Evolutionary conservation across 2,888 invertebrate species (phyloP).

Genomic region (Phalera bucephala): DNA sequence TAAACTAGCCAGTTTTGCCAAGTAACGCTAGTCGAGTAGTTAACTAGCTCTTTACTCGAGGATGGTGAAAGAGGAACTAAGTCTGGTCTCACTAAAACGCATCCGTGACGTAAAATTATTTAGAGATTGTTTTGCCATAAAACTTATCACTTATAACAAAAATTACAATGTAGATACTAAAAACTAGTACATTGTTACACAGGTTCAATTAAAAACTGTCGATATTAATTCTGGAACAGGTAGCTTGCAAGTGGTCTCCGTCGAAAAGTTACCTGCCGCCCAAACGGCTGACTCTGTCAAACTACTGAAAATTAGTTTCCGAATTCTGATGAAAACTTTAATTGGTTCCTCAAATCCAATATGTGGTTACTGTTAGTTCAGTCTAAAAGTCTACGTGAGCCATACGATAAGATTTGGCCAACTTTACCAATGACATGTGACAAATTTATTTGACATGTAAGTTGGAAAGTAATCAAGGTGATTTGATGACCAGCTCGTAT

Average conservation of each 20-base stretch:
- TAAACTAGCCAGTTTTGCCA: no score
- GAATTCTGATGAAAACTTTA: conserved; percentile 78
- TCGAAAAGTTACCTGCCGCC: conserved; percentile 62
- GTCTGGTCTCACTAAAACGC: no score
- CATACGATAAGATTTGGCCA: conserved; percentile 27
- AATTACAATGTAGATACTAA: no score
- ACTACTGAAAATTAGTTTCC: conserved; percentile 77
- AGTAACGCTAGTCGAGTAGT: no score
- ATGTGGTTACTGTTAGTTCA: conserved; percentile 60
- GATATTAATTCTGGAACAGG: conserved; percentile 52
- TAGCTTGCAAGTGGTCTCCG: conserved; percentile 48
- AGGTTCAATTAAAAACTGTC: conserved; percentile 57
- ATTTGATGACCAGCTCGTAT: no score
- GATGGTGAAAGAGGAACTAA: no score
- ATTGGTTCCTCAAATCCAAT: conserved; percentile 76
- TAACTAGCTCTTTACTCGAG: no score
- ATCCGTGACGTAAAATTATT: no score
- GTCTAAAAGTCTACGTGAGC: conserved; percentile 51
- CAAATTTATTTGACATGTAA: conserved; percentile 32
- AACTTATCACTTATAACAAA: no score
- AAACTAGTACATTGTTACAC: no score
- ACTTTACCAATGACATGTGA: conserved; percentile 46
- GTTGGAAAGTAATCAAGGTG: neutral
- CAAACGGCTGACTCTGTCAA: conserved; percentile 73
- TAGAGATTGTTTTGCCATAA: no score